A percentile compares a stretch with the other conserved stretches of the same genome.
These are phyloP conservation scores for Eristalis pertinax DNA, from an alignment of 2,888 invertebrate genomes.

Conservation along the genomic window DNA sequence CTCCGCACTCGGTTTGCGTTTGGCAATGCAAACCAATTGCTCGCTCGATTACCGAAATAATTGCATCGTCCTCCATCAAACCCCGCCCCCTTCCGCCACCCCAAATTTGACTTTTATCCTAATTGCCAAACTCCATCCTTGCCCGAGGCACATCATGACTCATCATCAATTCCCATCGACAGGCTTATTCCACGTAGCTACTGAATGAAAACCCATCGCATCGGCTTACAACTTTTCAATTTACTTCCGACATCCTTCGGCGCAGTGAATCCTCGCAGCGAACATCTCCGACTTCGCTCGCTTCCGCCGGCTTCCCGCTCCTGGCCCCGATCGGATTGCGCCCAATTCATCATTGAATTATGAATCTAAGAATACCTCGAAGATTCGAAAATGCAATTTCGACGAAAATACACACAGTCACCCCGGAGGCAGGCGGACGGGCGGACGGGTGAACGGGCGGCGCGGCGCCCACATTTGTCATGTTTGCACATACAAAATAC, in stretches of 20 bases:
- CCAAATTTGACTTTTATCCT: slow-evolving; percentile 22
- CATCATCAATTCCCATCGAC: not conserved
- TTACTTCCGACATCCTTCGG: slow-evolving; percentile 2
- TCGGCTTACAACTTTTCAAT: slow-evolving; percentile 39
- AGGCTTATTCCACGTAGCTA: not conserved
- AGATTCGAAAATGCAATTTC: slow-evolving; percentile 55
- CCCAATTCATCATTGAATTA: slow-evolving; percentile 55
- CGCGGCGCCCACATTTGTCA: slow-evolving; percentile 27
- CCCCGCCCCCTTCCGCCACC: not conserved
- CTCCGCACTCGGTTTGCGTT: slow-evolving; percentile 6
- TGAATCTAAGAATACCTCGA: slow-evolving; percentile 45
- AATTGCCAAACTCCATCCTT: slow-evolving; percentile 35
- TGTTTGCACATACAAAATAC: slow-evolving; percentile 25
- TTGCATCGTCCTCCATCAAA: slow-evolving; percentile 11
- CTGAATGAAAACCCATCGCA: slow-evolving; percentile 10
- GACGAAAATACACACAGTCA: slow-evolving; percentile 14
- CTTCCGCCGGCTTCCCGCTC: too few relatives aligned
- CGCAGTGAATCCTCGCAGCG: not conserved
- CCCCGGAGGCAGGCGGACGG: not conserved
- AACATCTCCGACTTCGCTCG: not conserved
- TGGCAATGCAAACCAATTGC: slow-evolving; percentile 35
- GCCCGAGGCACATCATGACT: not conserved
- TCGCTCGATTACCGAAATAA: slow-evolving; percentile 39
- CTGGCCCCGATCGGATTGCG: slow-evolving; percentile 28
- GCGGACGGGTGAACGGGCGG: too few relatives aligned